Evolutionary conservation across 2,888 invertebrate species (phyloP), one percentile per base, ranked within the genome.

Genomic region (Prosapia bicincta): DNA sequence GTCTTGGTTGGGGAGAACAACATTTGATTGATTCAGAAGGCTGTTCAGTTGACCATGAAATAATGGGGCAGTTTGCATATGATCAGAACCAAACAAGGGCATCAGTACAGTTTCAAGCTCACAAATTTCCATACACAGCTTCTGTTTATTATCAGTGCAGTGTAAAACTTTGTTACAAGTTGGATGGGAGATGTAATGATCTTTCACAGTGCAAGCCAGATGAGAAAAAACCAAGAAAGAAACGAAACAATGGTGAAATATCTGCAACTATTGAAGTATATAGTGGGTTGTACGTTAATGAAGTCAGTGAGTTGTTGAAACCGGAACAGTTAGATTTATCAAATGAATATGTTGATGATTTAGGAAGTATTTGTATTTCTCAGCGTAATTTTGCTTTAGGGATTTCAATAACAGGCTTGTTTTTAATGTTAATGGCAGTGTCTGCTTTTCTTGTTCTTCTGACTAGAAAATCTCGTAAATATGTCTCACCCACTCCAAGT

Each of bases 141-240:
- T 96, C 96, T 69, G 96, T 97, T 0, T 97, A 97, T 85, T 97
- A 97, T 85, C 96, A 97, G 80, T 97, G 97, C 85, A 95, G 95
- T 83, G 96, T 97, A 32, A 92, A 93, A 80, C 88, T 97, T 78
- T 97, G 97, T 83, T 88, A 91, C 69, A 88, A 90, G 80, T 86
- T 90, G 79, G 91, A 90, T 82, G 91, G 92, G 79, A 93, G 93
- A 78, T 95, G 95, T 82, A 91, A 91, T 82, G 90, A 91, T 81
- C 87, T 88, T 94, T 93, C 95, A 81, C 87, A 85, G 80, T 93
- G 89, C 86, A 85, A 84, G 75, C 77, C 68, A 71, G 72, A 82
- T 73, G 81, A 83, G 78, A 82, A 84, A 83, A 83, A 86, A 83
- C 86, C 84, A 81, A 85, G 85, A 84, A 85, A 81, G 85, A 86